Percentiles rank a stretch among this genome's conserved stretches.
These are phyloP conservation scores for Aradophagus sp. DNA, from an alignment of 1,140 invertebrate genomes.

Conservation along the genomic window DNA sequence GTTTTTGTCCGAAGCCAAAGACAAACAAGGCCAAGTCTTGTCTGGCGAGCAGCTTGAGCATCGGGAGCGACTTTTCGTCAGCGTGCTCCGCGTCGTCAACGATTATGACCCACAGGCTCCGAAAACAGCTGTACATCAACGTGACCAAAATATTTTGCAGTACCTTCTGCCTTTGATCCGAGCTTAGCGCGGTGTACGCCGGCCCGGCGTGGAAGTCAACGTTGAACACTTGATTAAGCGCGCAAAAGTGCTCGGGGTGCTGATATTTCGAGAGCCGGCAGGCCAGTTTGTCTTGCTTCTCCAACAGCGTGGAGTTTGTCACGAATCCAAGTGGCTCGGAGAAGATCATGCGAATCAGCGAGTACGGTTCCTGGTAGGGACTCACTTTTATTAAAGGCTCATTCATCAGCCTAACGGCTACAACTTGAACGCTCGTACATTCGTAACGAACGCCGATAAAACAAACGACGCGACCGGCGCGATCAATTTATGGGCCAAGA, in stretches of 20 bases:
- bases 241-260: slow-evolving; percentile 68
- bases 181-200: slow-evolving; percentile 58
- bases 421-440: slow-evolving; percentile 27
- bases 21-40: slow-evolving; percentile 63
- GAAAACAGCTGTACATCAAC: slow-evolving; percentile 65
- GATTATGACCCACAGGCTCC: slow-evolving; percentile 73
- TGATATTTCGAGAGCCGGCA: slow-evolving; percentile 61
- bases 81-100: slow-evolving; percentile 75
- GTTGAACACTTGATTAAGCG: slow-evolving; percentile 76
- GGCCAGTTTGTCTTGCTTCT: slow-evolving; percentile 71
- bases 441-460: too few relatives aligned
- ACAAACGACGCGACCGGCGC: too few relatives aligned
- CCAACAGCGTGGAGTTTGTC: slow-evolving; percentile 59
- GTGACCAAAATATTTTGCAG: slow-evolving; percentile 66
- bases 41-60: slow-evolving; percentile 70
- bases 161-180: slow-evolving; percentile 59
- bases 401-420: slow-evolving; percentile 36
- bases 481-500: too few relatives aligned
- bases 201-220: slow-evolving; percentile 72
- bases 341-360: slow-evolving; percentile 72
- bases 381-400: slow-evolving; percentile 31
- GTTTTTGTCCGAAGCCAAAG: slow-evolving; percentile 60
- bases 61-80: slow-evolving; percentile 75
- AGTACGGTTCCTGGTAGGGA: slow-evolving; percentile 66
- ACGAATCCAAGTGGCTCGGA: slow-evolving; percentile 69